These are phyloP conservation scores for Chlorocebus sabaeus DNA, from an alignment of 2,113 vertebrate species.

Conservation along the genomic window DNA sequence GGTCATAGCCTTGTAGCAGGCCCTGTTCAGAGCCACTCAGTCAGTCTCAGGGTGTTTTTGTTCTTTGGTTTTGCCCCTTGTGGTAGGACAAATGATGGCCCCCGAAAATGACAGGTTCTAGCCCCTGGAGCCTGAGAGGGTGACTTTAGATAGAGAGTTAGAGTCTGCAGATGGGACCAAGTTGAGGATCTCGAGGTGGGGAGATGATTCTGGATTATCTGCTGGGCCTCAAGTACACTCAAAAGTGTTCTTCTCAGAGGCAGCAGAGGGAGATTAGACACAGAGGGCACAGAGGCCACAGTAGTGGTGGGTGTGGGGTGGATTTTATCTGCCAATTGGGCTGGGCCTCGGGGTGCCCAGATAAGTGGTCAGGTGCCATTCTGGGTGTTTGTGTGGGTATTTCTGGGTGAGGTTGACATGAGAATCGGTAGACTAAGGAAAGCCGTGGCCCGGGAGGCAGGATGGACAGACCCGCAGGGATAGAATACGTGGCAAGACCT, in stretches of 20 bases:
- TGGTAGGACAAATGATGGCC: not conserved
- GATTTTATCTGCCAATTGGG: not conserved
- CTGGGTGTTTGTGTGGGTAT: not conserved
- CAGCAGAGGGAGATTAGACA: not conserved
- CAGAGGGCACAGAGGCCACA: not conserved
- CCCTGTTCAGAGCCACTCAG: not conserved
- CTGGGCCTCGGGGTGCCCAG: not conserved
- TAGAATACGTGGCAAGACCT: no score
- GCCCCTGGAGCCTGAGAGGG: not conserved
- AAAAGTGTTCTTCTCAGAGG: not conserved
- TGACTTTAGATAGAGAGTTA: not conserved
- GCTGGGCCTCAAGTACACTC: not conserved
- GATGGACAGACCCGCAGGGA: no score
- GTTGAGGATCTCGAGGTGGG: not conserved
- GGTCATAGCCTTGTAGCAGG: not conserved
- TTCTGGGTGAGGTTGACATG: not conserved
- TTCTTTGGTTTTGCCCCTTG: not conserved
- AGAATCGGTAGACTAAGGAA: not conserved
- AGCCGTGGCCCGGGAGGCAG: not conserved
- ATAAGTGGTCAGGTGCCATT: not conserved
- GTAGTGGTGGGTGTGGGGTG: no score
- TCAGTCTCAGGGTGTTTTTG: not conserved
- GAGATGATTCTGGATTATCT: not conserved
- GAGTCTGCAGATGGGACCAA: not conserved
- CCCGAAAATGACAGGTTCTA: not conserved